Base-by-base conservation (phyloP, 2,888 invertebrate species). In the Orthosia gracilis region DNA sequence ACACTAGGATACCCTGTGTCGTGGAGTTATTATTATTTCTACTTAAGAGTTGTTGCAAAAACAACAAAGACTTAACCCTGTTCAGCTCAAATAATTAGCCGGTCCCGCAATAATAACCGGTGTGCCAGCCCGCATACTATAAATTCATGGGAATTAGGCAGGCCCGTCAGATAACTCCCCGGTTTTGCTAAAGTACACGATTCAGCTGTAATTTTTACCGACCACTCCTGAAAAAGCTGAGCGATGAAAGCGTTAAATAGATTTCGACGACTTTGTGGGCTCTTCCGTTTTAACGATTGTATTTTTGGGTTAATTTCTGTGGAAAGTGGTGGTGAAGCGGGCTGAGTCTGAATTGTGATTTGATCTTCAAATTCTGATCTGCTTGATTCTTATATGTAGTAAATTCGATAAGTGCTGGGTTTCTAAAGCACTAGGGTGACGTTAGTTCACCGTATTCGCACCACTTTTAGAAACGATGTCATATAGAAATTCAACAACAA, bases 111-210 rank as follows among this genome's bases (percentile, higher is more conserved):
- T 85, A 87, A 86, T 83, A 88, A 83, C 83, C 69, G 78, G 73
- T 78, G 80, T 71, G 81, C 78, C 73, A 78, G 81, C 82, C 87
- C 86, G 87, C 87, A 87, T 85, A 82, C 88, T 80, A 87, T 89
- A 89, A 88, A 89, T 86, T 86, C 85, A 84, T 80, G 85, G 84
- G 88, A 85, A 86, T 88, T 85, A 88, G 89, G 86, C 76, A 80
- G 85, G 76, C 84, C 83, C 75, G 83, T 72, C 83, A 87, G 85
- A 89, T 89, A 89, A 89, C 81, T 85, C 80, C 66, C 65, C 62
- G 83, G 85, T 87, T 88, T 89, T 83, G 79, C 83, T 73, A 80
- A 83, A 84, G 80, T 87, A 84, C 85, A 83, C 83, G 82, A 87
- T 78, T 88, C 82, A 78, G 82, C 82, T 69, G 78, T 78, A 83